A percentile compares a stretch with the other conserved stretches of the same genome.
These are phyloP conservation scores for Andrena bicolor DNA, from an alignment of 2,888 invertebrate genomes.

Conservation along the genomic window DNA sequence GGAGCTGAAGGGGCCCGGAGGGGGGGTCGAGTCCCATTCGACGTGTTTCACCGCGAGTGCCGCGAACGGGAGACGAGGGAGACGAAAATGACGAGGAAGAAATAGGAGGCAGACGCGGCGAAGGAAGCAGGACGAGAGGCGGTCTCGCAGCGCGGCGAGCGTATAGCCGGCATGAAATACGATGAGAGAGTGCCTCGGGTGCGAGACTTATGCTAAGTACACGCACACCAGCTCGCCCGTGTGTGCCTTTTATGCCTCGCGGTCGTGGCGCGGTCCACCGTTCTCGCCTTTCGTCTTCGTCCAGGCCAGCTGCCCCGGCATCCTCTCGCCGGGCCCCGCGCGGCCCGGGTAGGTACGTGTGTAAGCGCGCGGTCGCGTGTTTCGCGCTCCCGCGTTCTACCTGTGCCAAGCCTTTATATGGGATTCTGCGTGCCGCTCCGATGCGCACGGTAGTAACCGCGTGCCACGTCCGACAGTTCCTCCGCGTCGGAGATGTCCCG, in stretches of 20 bases:
- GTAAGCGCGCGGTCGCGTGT: slow-evolving; percentile 59
- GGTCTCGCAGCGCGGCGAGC: slow-evolving; percentile 64
- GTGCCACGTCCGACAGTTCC: slow-evolving; percentile 14
- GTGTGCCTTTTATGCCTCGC: slow-evolving; percentile 66
- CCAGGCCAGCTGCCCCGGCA: slow-evolving; percentile 9
- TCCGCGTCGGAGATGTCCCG: slow-evolving; percentile 28
- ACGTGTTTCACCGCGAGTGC: slow-evolving; percentile 9
- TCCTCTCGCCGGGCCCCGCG: slow-evolving; percentile 24
- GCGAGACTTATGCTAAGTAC: slow-evolving; percentile 83
- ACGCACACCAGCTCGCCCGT: slow-evolving; percentile 71
- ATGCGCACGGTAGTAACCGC: slow-evolving; percentile 52
- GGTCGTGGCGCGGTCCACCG: slow-evolving; percentile 55
- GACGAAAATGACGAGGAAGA: slow-evolving; percentile 50
- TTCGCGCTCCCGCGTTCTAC: slow-evolving; percentile 63
- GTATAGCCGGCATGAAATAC: slow-evolving; percentile 80
- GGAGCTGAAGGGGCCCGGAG: not conserved
- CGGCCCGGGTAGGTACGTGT: slow-evolving; percentile 17
- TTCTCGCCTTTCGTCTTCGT: slow-evolving; percentile 55
- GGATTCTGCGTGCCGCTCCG: slow-evolving; percentile 37
- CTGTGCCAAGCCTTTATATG: slow-evolving; percentile 62
- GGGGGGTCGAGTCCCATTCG: not conserved
- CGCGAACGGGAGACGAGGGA: not conserved
- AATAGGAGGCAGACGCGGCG: slow-evolving; percentile 45
- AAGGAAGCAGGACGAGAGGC: slow-evolving; percentile 55
- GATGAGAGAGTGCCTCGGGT: slow-evolving; percentile 84